Conservation (phyloP, 2,113 vertebrate species). For the Trematocara marginatum region DNA sequence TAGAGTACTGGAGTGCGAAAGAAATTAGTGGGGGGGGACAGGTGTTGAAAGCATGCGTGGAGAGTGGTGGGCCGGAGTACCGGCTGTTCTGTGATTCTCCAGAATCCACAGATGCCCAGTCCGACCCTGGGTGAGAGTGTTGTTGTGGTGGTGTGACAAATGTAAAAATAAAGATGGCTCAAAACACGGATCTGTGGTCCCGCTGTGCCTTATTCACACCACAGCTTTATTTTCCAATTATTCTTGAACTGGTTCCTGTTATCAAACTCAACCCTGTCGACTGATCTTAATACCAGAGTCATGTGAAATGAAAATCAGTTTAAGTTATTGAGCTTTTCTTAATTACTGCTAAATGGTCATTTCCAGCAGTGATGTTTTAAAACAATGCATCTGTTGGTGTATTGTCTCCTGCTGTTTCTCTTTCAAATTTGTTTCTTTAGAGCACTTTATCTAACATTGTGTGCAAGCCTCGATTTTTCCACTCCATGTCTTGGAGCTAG, state of each 20-base stretch:
- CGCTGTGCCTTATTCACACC: background rate
- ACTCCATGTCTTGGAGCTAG: background rate
- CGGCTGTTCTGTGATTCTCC: background rate
- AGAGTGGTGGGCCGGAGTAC: background rate
- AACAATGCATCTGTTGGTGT: background rate
- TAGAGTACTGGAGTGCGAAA: background rate
- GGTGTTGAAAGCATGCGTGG: background rate
- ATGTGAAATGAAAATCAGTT: background rate
- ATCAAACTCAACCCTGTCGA: background rate
- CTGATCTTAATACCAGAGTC: background rate
- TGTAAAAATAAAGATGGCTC: background rate
- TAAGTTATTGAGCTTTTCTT: background rate
- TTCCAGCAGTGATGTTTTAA: background rate
- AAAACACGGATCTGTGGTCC: rapidly evolving
- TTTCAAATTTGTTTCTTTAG: background rate
- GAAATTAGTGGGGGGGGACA: background rate
- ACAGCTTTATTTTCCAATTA: background rate
- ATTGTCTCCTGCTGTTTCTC: background rate
- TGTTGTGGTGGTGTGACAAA: background rate
- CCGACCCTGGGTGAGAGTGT: background rate
- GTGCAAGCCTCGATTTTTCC: background rate
- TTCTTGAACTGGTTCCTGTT: background rate
- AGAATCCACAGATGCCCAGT: background rate
- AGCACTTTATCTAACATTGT: background rate
- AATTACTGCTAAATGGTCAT: background rate